Base-by-base conservation (phyloP, 2,113 vertebrate species). In the Xenus cinereus region DNA sequence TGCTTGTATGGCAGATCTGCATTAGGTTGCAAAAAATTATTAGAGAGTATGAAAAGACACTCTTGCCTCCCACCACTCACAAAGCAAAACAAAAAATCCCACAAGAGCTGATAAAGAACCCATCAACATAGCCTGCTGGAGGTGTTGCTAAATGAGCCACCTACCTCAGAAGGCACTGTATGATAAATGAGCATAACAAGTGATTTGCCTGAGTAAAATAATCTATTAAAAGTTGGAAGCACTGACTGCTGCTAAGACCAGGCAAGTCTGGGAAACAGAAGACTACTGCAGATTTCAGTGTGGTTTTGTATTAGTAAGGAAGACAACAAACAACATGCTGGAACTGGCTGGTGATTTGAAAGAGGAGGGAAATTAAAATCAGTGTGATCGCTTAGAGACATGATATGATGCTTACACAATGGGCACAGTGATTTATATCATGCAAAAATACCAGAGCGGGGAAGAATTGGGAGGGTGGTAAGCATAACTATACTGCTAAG, bases 361-460 rank as follows among this genome's bases (percentile, higher is more conserved):
- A 89, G 30, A 83, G 35, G 27, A 86, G 35, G 45, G 35, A 76
- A 80, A 91, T 86, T 43, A 80, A 45, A 68, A 81, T 56, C 39
- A 56, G 23, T 2, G 14, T 33, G 12, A 83, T 86, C n/a, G 22
- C 53, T 79, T 28, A 46, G 26, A 88, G 67, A 57, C 41, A 46
- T 4, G 22, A 75, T 6, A 71, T 10, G 51, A 84, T 16, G 19
- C 28, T 87, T 68, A 45, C 8, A 39, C 32, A 62, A 39, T 2
- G 4, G 43, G 28, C 57, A 84, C 28, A 41, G 63, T 51, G 56
- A 51, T 19, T 68, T 53, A 17, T 1, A 45, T 5, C 9, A 46
- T 5, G 14, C 17, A 68, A 51, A 91, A 63, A 35, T 12, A 77
- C 3, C 16, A 24, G 5, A 27, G 5, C 0, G 4, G 19, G 24